Evolutionary conservation across 2,888 invertebrate genomes (phyloP).

Genomic region (Orthosia cruda): DNA sequence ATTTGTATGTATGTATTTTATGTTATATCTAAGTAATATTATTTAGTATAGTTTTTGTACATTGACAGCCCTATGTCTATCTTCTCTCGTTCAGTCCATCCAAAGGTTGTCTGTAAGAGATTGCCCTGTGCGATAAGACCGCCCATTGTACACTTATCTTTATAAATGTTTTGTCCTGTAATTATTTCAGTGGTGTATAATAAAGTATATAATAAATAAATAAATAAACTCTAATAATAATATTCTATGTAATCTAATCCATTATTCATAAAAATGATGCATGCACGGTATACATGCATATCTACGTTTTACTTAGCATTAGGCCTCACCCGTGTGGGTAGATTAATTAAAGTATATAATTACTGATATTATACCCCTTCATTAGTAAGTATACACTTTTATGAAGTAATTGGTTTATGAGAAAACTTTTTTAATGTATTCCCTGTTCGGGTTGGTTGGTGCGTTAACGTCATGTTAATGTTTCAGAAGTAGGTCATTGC

Average conservation of each 20-base stretch:
- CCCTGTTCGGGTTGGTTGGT: background rate
- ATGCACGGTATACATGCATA: slow-evolving; percentile 40
- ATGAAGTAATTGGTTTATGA: slow-evolving; percentile 11
- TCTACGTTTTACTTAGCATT: slow-evolving; percentile 25
- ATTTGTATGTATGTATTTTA: too few relatives aligned
- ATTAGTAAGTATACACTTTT: background rate
- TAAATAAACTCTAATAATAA: too few relatives aligned
- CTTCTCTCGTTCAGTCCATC: too few relatives aligned
- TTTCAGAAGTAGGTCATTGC: background rate
- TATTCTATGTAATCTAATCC: slow-evolving; percentile 32
- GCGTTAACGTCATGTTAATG: background rate
- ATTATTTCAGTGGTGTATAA: too few relatives aligned
- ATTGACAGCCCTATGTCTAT: too few relatives aligned
- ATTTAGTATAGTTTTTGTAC: too few relatives aligned
- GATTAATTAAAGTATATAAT: slow-evolving; percentile 43
- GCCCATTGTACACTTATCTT: too few relatives aligned
- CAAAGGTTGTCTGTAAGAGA: too few relatives aligned
- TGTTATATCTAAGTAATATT: too few relatives aligned
- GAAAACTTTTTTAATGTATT: slow-evolving; percentile 24
- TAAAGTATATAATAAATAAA: too few relatives aligned
- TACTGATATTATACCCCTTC: slow-evolving; percentile 21
- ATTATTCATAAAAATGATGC: slow-evolving; percentile 57
- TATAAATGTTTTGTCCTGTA: too few relatives aligned
- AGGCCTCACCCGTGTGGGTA: slow-evolving; percentile 23
- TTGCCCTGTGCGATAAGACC: too few relatives aligned